Conservation (phyloP, 2,797 vertebrate species). For the Buphagus erythrorhynchus region DNA sequence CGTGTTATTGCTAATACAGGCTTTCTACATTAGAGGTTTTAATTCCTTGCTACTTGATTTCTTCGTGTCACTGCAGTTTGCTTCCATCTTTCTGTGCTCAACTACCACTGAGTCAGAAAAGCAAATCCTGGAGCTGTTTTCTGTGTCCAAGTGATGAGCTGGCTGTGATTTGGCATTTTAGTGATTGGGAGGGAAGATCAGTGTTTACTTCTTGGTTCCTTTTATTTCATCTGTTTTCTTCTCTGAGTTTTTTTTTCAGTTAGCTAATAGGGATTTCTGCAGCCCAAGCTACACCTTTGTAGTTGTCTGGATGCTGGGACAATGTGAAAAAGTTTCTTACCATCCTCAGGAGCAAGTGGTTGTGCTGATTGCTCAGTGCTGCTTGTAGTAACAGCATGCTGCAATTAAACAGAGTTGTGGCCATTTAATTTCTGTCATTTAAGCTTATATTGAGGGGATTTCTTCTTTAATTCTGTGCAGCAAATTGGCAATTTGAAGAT, state of each 20-base stretch:
- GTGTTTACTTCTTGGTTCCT: not conserved
- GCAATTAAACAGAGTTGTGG: not conserved
- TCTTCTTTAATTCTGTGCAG: not conserved
- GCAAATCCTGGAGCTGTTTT: not conserved
- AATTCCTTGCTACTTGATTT: not conserved
- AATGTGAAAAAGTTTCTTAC: not conserved
- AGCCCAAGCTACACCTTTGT: not conserved
- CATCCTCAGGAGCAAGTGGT: not conserved
- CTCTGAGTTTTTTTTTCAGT: not conserved
- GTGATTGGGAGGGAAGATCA: not conserved
- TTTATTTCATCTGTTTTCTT: not conserved
- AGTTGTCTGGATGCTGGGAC: not conserved
- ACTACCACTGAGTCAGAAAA: not conserved
- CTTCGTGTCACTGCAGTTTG: not conserved
- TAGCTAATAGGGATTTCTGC: not conserved
- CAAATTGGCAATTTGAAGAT: not conserved
- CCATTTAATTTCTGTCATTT: not conserved
- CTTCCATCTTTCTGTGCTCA: not conserved
- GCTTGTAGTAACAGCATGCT: not conserved
- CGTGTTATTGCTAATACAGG: fast-evolving
- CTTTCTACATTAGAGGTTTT: not conserved
- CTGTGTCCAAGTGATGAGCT: not conserved
- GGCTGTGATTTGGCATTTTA: not conserved
- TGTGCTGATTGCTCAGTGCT: not conserved
- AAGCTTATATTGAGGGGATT: not conserved